Base-by-base conservation (phyloP, 2,797 vertebrate species). In the Parambassis ranga region DNA sequence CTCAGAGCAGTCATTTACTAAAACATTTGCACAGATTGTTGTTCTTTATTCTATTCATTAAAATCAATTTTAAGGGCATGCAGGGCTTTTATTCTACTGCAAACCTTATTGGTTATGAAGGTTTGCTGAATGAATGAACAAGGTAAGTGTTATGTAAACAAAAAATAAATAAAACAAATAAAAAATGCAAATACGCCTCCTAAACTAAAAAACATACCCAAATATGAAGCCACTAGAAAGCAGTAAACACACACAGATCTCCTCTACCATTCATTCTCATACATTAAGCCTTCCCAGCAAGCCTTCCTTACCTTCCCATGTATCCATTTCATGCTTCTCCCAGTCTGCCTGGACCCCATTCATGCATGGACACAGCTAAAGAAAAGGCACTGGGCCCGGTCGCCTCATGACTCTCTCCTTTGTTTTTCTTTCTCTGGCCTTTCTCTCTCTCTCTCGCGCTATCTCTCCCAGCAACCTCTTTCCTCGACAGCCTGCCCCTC, bases 291-390 rank as follows among this genome's bases (percentile, higher is more conserved):
- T 33, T 31, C 13, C 39, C 28, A 16, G 30, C 0, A 13, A 23
- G 33, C 26, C 14, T 63, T 19, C 43, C 91, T 93, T 94, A 96
- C 95, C 95, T 94, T 96, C 95, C 95, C 95, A 96, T 91, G 94
- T 93, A 89, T 97, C 95, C 95, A 96, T 97, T 89, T 94, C 93
- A 94, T 95, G 92, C 94, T 95, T 93, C 91, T 92, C 75, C 77
- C 73, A 87, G 85, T 87, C 78, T 78, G 81, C 85, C 87, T 90
- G 80, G 89, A 90, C 92, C 92, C 94, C 94, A 95, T 95, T 92
- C 88, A 93, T 83, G 77, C 87, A 83, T 33, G 51, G 82, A 90
- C 82, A 77, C 70, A 57, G 75, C 74, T 90, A 69, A 65, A 77
- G 82, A 86, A 86, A 73, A 76, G 79, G 75, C 76, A 65, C 36